These are phyloP conservation scores for Drosophila nigritarsus DNA, from an alignment of 2,888 invertebrate genomes.

Conservation along the genomic window DNA sequence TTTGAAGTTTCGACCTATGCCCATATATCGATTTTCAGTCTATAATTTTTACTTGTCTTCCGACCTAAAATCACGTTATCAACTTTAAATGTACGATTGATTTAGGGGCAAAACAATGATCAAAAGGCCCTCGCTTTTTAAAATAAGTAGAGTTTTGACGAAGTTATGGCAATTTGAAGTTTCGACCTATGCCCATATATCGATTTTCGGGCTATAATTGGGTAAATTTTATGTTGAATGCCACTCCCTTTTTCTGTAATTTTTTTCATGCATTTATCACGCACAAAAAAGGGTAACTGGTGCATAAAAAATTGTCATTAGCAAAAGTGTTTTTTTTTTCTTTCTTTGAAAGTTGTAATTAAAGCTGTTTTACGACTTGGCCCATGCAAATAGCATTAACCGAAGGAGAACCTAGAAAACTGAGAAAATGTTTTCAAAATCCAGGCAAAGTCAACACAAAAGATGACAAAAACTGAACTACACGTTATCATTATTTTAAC, in stretches of 20 bases:
- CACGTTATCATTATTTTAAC: slow-evolving; percentile 67
- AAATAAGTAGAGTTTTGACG: too few species aligned
- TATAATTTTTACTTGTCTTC: too few species aligned
- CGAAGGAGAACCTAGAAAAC: slow-evolving; percentile 23
- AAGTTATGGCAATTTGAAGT: too few species aligned
- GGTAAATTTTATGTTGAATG: background rate
- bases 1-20: too few species aligned
- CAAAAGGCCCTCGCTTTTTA: too few species aligned
- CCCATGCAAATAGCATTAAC: slow-evolving; percentile 58
- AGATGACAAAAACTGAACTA: slow-evolving; percentile 30
- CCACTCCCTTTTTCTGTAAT: background rate
- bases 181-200: too few species aligned
- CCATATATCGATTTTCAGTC: too few species aligned
- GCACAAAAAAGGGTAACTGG: background rate
- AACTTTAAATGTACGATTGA: too few species aligned
- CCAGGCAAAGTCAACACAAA: slow-evolving; percentile 26
- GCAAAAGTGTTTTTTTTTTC: slow-evolving; percentile 4
- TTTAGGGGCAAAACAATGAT: too few species aligned
- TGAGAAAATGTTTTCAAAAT: slow-evolving; percentile 36
- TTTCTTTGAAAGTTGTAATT: slow-evolving; percentile 38
- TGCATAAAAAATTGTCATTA: slow-evolving; percentile 36
- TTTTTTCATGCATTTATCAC: slow-evolving; percentile 4
- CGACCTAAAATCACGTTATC: too few species aligned
- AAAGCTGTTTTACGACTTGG: slow-evolving; percentile 33
- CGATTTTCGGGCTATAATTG: too few species aligned